These are phyloP conservation scores for Pangasius krempfi DNA, from an alignment of 2,797 vertebrate species.

Conservation along the genomic window DNA sequence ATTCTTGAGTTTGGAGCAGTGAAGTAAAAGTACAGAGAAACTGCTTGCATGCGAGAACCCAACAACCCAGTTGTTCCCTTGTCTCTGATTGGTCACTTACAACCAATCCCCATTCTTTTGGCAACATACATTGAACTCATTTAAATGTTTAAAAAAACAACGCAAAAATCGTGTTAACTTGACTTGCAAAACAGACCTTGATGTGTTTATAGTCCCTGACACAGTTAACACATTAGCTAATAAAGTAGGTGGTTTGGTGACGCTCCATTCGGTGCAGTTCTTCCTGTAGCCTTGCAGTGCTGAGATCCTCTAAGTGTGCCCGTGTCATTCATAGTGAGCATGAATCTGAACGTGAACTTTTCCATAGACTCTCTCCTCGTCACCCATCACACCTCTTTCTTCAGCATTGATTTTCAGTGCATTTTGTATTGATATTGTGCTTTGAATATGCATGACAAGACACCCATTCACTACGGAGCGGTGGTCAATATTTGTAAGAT, in stretches of 20 bases:
- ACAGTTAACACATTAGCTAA: not conserved
- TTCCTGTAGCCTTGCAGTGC: slow-evolving; percentile 54
- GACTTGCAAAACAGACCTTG: not conserved
- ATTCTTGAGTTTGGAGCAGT: not conserved
- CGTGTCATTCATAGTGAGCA: slow-evolving; percentile 52
- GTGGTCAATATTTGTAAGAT: not conserved
- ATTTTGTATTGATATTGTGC: slow-evolving; percentile 16
- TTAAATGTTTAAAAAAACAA: not conserved
- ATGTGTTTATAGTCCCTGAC: not conserved
- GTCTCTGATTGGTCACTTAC: not conserved
- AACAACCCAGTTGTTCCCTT: not conserved
- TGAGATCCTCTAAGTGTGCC: slow-evolving; percentile 35
- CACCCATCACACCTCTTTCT: not conserved
- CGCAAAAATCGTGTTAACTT: not conserved
- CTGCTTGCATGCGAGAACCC: not conserved
- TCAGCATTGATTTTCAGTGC: not conserved
- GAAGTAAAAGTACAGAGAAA: not conserved
- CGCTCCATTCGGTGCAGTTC: slow-evolving; percentile 27
- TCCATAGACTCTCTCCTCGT: slow-evolving; percentile 23
- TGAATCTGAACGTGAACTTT: slow-evolving; percentile 40
- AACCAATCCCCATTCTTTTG: not conserved
- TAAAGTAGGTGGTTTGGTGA: not conserved
- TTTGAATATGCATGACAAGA: slow-evolving; percentile 20
- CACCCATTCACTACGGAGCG: slow-evolving; percentile 5
- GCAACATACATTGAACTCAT: not conserved